Conservation (phyloP, 2,113 vertebrate species). For the Pyrgilauda ruficollis region DNA sequence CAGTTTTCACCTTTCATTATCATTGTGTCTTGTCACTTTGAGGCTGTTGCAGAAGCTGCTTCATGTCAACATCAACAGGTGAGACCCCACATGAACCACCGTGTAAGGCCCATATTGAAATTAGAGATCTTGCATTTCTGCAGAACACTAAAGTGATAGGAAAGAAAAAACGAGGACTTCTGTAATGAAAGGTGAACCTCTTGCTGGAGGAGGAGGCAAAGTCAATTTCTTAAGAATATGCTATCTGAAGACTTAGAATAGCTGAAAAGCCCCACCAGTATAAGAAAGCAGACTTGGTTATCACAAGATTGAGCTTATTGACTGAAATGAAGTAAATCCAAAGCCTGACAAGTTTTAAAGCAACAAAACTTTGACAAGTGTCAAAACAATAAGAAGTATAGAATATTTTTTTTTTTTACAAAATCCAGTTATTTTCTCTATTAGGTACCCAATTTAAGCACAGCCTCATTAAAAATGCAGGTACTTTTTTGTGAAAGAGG, state of each 20-base stretch:
- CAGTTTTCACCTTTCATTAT: neutral
- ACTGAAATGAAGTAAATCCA: neutral
- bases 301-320: neutral
- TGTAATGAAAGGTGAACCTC: neutral
- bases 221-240: neutral
- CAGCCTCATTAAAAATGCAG: neutral
- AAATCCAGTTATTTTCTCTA: neutral
- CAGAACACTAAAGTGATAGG: neutral
- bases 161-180: neutral
- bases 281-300: neutral
- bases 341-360: neutral
- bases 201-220: neutral
- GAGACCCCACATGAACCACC: neutral
- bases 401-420: neutral
- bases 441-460: neutral
- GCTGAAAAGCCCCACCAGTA: neutral
- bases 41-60: neutral
- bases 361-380: neutral
- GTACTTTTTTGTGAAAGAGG: neutral
- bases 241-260: neutral
- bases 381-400: neutral
- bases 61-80: neutral
- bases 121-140: neutral
- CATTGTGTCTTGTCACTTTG: neutral
- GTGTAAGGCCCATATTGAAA: neutral